These are phyloP conservation scores for Nixonia krombeini DNA, from an alignment of 1,140 invertebrate genomes.

Conservation along the genomic window DNA sequence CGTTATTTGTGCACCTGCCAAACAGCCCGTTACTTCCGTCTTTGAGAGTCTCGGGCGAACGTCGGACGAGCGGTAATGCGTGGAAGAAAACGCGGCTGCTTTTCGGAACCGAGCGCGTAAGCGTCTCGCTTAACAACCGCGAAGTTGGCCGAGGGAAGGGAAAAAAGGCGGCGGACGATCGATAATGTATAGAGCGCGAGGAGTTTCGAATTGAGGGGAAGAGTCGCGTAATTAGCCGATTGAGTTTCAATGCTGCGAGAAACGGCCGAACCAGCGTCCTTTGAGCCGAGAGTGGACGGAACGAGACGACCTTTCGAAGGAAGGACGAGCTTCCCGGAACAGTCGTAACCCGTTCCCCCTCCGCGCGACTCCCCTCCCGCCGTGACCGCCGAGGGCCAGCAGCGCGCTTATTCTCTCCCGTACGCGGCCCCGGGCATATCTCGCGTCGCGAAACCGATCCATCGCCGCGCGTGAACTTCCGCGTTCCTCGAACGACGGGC, in stretches of 20 bases:
- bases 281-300: no score
- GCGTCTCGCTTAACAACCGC: no score
- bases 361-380: background rate
- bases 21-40: slow-evolving; percentile 55
- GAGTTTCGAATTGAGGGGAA: background rate
- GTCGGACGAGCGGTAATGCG: no score
- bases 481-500: slow-evolving; percentile 45
- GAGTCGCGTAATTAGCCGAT: no score
- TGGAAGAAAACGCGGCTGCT: background rate
- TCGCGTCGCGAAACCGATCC: slow-evolving; percentile 40
- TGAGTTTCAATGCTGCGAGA: no score
- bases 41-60: slow-evolving; percentile 37
- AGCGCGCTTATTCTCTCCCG: slow-evolving; percentile 17
- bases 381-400: no score
- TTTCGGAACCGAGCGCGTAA: no score
- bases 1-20: slow-evolving; percentile 54
- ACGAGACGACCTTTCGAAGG: slow-evolving; percentile 46
- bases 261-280: no score
- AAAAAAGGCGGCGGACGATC: background rate
- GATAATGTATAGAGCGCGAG: no score
- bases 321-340: slow-evolving; percentile 47
- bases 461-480: slow-evolving; percentile 50
- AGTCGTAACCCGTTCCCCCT: slow-evolving; percentile 7
- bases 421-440: slow-evolving; percentile 21
- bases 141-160: no score